A percentile compares a stretch with the other conserved stretches of the same genome.
These are phyloP conservation scores for Drosophila truncata DNA, from an alignment of 1,140 invertebrate species.

Conservation along the genomic window DNA sequence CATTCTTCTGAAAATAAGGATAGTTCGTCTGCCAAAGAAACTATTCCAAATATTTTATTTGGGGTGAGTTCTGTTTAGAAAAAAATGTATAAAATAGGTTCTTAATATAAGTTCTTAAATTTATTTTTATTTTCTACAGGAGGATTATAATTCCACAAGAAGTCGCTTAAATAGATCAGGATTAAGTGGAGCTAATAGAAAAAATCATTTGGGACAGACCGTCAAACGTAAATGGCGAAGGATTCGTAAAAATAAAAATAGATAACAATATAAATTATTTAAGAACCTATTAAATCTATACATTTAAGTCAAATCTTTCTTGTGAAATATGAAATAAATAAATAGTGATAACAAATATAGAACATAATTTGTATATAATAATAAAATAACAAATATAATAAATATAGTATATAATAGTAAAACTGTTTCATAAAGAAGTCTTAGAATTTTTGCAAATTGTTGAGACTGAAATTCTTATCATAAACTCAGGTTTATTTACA, in stretches of 20 bases:
- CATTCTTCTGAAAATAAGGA: not conserved
- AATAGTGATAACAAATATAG: too few relatives aligned
- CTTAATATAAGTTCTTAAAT: rapidly evolving
- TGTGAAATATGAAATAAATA: not conserved
- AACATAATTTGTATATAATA: too few relatives aligned
- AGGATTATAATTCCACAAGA: not conserved
- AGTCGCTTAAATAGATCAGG: not conserved
- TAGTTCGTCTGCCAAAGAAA: not conserved
- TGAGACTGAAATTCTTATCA: not conserved
- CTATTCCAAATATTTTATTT: not conserved
- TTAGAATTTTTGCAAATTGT: too few relatives aligned
- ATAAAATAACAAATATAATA: too few relatives aligned
- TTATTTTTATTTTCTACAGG: not conserved
- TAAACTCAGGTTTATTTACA: not conserved
- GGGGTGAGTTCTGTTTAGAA: not conserved
- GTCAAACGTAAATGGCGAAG: not conserved
- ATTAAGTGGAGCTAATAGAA: not conserved
- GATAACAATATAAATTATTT: not conserved
- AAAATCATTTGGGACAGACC: not conserved
- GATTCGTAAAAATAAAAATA: not conserved
- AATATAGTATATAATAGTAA: too few relatives aligned
- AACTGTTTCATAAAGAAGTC: not conserved
- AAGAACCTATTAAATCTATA: not conserved
- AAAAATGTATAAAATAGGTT: too few relatives aligned
- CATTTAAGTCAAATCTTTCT: not conserved